phyloP scores from a whole-genome alignment of 2,113 vertebrate species.

The Jacana jacana region DNA sequence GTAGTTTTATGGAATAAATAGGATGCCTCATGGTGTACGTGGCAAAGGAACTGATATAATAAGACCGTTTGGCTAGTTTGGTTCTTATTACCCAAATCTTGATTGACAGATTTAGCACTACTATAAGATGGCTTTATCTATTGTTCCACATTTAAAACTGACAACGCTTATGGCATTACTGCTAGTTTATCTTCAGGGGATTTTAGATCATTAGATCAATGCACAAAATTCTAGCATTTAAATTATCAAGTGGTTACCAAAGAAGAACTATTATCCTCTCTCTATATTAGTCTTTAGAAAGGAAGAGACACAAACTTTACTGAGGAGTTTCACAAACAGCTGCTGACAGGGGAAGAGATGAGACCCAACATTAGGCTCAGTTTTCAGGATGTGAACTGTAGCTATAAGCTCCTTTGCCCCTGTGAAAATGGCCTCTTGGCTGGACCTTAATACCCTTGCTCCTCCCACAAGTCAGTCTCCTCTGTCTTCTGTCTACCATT shows the following conservation, averaged over 20 bases:
- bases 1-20: neutral
- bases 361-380: neutral
- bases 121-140: neutral
- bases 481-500: neutral
- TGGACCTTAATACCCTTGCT: neutral
- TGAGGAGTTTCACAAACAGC: neutral
- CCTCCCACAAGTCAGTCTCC: neutral
- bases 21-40: neutral
- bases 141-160: neutral
- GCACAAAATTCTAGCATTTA: neutral
- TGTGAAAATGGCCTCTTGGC: neutral
- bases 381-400: neutral
- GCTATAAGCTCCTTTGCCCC: neutral
- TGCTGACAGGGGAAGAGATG: neutral
- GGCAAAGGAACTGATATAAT: neutral
- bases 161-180: neutral
- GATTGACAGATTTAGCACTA: neutral
- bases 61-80: neutral
- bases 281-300: neutral
- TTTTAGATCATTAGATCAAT: neutral
- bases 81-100: neutral
- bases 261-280: neutral
- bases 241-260: neutral
- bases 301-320: neutral
- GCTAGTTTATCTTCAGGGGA: neutral